Evolutionary conservation across 2,888 invertebrate species (phyloP).

Genomic region (Lottia gigantea): DNA sequence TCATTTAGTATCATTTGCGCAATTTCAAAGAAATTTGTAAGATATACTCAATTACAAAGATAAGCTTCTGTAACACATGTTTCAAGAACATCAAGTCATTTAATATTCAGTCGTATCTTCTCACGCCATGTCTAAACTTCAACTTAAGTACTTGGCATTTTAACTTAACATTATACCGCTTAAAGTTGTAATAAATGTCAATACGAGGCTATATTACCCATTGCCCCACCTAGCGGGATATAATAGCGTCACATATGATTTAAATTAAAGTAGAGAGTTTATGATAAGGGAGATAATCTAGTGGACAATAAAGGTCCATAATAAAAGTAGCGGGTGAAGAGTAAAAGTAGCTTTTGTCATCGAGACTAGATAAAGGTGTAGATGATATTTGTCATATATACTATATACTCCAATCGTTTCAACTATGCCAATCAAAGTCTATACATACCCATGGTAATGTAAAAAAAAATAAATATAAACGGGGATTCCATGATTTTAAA

Average conservation of each 20-base stretch:
- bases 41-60: no score
- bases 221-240: background rate
- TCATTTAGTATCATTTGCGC: no score
- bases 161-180: conserved; percentile 8
- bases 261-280: background rate
- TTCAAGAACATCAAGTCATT: no score
- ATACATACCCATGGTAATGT: no score
- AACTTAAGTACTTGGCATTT: conserved; percentile 6
- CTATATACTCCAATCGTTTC: no score
- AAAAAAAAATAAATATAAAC: no score
- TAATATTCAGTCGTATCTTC: background rate
- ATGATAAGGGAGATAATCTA: conserved; percentile 9
- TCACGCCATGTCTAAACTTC: background rate
- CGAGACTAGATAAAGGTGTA: background rate
- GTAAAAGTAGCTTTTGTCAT: background rate
- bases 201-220: background rate
- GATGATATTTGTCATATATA: no score
- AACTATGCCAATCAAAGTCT: no score
- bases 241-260: conserved; percentile 7
- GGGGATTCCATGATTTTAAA: no score
- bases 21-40: no score
- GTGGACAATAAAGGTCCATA: background rate
- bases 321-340: background rate
- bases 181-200: conserved; percentile 9
- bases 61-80: no score